Conservation (phyloP, 1,140 invertebrate genomes). For the Ridgeia piscesae region DNA sequence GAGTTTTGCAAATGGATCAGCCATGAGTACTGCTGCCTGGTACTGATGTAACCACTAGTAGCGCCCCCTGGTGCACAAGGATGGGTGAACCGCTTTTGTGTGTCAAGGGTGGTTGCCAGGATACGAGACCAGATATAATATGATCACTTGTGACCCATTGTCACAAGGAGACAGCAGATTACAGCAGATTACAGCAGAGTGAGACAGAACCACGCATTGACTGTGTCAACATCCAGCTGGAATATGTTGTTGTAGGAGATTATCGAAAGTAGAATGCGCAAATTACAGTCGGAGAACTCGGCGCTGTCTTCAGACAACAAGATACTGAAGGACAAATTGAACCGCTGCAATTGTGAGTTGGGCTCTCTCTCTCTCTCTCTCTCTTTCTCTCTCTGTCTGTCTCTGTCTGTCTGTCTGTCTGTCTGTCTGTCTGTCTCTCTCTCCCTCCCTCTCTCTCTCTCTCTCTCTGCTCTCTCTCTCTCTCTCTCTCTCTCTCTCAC, state of each 20-base stretch:
- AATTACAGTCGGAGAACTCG: constrained; percentile 46
- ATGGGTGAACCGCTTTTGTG: too few relatives aligned
- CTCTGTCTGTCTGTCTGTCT: not conserved
- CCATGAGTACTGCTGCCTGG: too few relatives aligned
- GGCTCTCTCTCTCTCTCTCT: not conserved
- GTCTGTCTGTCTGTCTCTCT: not conserved
- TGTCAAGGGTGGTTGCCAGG: too few relatives aligned
- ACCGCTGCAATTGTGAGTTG: constrained; percentile 30
- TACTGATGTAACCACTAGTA: too few relatives aligned
- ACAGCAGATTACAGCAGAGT: not conserved
- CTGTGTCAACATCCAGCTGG: not conserved
- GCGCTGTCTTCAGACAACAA: constrained; percentile 50
- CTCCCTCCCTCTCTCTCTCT: not conserved
- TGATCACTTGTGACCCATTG: too few relatives aligned
- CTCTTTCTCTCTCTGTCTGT: too few relatives aligned
- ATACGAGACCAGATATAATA: too few relatives aligned
- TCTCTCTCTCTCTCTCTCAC: not conserved
- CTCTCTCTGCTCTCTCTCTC: not conserved
- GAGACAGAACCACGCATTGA: not conserved
- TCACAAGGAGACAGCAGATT: too few relatives aligned
- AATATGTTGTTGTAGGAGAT: constrained; percentile 37
- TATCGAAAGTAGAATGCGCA: constrained; percentile 47
- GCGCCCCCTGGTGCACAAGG: too few relatives aligned
- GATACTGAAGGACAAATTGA: constrained; percentile 49
- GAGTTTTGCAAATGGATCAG: too few relatives aligned